Percentiles rank a stretch among this genome's conserved stretches.
These are phyloP conservation scores for Coelopa pilipes DNA, from an alignment of 2,888 invertebrate species.

Conservation along the genomic window DNA sequence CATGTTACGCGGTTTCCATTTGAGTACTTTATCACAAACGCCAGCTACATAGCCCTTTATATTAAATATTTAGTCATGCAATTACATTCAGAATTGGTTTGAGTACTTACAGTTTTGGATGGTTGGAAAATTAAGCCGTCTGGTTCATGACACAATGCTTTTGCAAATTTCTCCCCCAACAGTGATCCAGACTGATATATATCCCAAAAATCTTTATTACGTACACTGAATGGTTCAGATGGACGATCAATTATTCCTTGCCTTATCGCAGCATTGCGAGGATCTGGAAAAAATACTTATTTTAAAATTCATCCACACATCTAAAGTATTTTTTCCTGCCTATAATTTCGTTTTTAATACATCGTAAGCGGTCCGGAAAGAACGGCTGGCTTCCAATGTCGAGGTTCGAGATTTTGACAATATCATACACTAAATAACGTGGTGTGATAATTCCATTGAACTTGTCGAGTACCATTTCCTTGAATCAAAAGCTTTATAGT, in stretches of 20 bases:
- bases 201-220: slow-evolving; percentile 93
- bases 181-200: slow-evolving; percentile 76
- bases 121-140: slow-evolving; percentile 99
- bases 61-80: too few relatives aligned
- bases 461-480: slow-evolving; percentile 98
- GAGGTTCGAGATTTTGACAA: slow-evolving; percentile 81
- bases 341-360: slow-evolving; percentile 80
- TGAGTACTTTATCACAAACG: slow-evolving; percentile 84
- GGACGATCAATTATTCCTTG: slow-evolving; percentile 79
- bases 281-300: slow-evolving; percentile 58
- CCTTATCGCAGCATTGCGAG: slow-evolving; percentile 79
- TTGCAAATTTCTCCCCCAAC: slow-evolving; percentile 86
- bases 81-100: too few relatives aligned
- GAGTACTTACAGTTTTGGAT: slow-evolving; percentile 74
- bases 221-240: slow-evolving; percentile 89
- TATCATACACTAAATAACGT: slow-evolving; percentile 94
- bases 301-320: too few relatives aligned
- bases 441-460: slow-evolving; percentile 80
- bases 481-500: slow-evolving; percentile 29
- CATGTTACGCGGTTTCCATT: slow-evolving; percentile 95
- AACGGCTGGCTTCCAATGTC: slow-evolving; percentile 84
- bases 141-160: slow-evolving; percentile 89
- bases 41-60: slow-evolving; percentile 84
- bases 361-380: slow-evolving; percentile 77
- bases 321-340: slow-evolving; percentile 62